phyloP scores from a whole-genome alignment of 2,797 vertebrate species.

The Oreonectes daqikongensis region DNA sequence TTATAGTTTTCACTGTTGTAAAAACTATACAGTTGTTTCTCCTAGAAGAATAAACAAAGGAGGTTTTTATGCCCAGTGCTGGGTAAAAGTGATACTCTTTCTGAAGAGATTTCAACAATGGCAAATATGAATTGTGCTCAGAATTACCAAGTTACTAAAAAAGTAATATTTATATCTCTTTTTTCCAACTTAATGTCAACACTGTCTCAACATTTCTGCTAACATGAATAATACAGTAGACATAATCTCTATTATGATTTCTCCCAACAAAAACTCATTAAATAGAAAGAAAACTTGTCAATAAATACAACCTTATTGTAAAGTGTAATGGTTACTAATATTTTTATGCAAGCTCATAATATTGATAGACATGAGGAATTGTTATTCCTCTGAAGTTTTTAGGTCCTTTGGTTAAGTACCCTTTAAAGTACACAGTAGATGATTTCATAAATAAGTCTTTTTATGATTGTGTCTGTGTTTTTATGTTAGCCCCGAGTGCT shows the following conservation, averaged over 20 bases:
- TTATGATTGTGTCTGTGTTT: conserved; percentile 26
- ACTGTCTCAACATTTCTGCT: neutral
- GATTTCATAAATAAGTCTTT: conserved; percentile 3
- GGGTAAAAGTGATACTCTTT: too few relatives aligned
- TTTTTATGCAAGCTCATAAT: too few relatives aligned
- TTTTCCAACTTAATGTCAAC: neutral
- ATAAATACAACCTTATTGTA: too few relatives aligned
- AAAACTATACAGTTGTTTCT: neutral
- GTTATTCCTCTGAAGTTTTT: too few relatives aligned
- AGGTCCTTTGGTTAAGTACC: neutral
- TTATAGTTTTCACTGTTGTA: neutral
- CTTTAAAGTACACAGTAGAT: neutral
- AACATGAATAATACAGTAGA: neutral
- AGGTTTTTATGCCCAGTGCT: neutral
- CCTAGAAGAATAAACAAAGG: neutral
- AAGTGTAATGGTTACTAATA: too few relatives aligned
- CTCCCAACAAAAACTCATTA: too few relatives aligned
- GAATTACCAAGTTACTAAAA: neutral
- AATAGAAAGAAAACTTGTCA: too few relatives aligned
- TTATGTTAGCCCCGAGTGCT: conserved; percentile 82
- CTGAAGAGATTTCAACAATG: too few relatives aligned
- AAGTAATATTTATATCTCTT: neutral
- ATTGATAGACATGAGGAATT: too few relatives aligned
- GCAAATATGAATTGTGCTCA: too few relatives aligned
- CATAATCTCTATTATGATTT: neutral